These are phyloP conservation scores for Bambusicola thoracicus DNA, from an alignment of 2,113 vertebrate genomes.

Conservation along the genomic window DNA sequence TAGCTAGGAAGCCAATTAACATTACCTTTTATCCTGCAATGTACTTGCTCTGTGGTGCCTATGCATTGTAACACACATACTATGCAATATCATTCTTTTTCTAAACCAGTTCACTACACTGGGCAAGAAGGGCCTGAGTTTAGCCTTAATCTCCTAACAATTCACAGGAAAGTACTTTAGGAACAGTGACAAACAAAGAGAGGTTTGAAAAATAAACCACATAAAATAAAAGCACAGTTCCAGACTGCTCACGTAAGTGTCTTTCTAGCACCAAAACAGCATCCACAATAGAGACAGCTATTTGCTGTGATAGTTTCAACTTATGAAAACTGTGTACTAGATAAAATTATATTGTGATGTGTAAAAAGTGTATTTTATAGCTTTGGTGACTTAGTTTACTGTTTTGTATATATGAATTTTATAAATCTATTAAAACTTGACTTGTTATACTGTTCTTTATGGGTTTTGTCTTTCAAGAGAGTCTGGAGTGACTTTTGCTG, in stretches of 20 bases:
- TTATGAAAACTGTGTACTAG: constrained; percentile 63
- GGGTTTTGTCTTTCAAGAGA: not conserved
- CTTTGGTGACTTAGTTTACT: constrained; percentile 66
- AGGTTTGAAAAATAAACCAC: constrained; percentile 18
- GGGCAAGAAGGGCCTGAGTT: constrained; percentile 32
- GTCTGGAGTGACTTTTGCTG: not conserved
- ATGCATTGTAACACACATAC: constrained; percentile 51
- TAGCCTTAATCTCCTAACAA: constrained; percentile 54
- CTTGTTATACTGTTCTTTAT: constrained; percentile 56
- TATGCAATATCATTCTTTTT: constrained; percentile 34
- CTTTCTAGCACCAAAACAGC: constrained; percentile 57
- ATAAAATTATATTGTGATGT: constrained; percentile 58
- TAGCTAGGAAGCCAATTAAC: constrained; percentile 51
- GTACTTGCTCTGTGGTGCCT: constrained; percentile 53
- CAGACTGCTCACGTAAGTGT: constrained; percentile 50
- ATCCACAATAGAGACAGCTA: constrained; percentile 55
- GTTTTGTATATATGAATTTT: constrained; percentile 78
- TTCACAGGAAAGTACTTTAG: constrained; percentile 44
- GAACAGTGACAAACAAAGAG: constrained; percentile 19
- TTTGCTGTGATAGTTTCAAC: constrained; percentile 63
- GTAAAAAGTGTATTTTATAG: constrained; percentile 73
- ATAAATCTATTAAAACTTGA: constrained; percentile 77
- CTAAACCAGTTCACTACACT: constrained; percentile 27
- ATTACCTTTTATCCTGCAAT: constrained; percentile 25
- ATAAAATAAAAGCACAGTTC: constrained; percentile 41